A percentile compares a stretch with the other conserved stretches of the same genome.
Conservation (phyloP, 2,797 vertebrate genomes). For the Podarcis lilfordi region DNA sequence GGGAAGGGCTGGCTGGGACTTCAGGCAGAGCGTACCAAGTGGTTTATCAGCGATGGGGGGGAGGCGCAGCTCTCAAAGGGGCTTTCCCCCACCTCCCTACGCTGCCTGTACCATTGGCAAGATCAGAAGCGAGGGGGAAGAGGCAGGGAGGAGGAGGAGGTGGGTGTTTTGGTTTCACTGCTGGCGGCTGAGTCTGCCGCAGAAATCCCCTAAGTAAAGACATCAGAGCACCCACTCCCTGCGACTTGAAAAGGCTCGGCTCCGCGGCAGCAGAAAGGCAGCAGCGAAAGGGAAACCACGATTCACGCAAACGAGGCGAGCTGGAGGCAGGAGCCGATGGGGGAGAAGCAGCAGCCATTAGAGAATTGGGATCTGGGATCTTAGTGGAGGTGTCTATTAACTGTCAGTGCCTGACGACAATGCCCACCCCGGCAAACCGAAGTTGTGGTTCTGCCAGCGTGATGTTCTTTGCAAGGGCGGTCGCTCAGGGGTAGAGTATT, state of each 20-base stretch:
- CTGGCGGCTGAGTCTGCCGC: background rate
- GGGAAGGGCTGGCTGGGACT: conserved; percentile 13
- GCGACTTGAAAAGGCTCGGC: background rate
- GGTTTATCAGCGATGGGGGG: background rate
- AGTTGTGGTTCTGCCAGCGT: background rate
- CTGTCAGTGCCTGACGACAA: too few relatives aligned
- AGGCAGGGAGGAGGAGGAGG: background rate
- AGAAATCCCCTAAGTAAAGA: background rate
- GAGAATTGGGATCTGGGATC: too few relatives aligned
- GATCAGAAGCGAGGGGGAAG: background rate
- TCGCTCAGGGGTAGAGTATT: background rate
- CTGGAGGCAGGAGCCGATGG: too few relatives aligned
- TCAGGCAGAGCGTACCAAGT: conserved; percentile 64
- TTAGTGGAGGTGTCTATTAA: too few relatives aligned
- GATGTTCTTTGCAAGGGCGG: background rate
- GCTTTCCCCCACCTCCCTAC: background rate
- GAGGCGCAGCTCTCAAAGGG: background rate
- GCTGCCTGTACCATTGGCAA: background rate
- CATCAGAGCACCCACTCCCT: background rate
- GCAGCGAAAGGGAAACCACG: background rate
- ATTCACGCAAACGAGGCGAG: background rate
- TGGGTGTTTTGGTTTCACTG: background rate
- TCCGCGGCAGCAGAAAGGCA: background rate
- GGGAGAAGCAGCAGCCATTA: background rate
- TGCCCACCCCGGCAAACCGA: too few relatives aligned